A percentile compares a stretch with the other conserved stretches of the same genome.
phyloP scores from a whole-genome alignment of 2,888 invertebrate species.

The Agrotis segetum region DNA sequence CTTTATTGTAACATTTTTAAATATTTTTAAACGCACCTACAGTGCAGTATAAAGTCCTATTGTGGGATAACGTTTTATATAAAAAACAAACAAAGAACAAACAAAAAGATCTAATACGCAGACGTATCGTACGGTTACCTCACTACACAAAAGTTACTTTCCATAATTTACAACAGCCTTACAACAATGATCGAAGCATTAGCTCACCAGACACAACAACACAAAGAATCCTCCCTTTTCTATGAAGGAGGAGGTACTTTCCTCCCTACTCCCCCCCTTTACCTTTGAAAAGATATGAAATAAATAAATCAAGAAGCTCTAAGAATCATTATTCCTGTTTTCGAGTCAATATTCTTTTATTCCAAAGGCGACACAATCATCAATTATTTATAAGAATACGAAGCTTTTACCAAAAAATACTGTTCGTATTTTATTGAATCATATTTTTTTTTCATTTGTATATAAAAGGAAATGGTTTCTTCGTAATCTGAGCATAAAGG shows the following conservation, averaged over 20 bases:
- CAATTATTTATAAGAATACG: conserved; percentile 3
- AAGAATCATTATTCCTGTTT: neutral
- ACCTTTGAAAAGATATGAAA: neutral
- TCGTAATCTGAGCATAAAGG: conserved; percentile 31
- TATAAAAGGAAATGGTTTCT: conserved; percentile 14
- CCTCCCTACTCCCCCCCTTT: neutral
- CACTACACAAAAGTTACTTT: neutral
- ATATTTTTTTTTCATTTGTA: conserved; percentile 4
- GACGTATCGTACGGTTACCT: neutral
- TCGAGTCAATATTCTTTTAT: neutral
- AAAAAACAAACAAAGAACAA: neutral
- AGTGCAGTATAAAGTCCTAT: no score
- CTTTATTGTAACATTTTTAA: no score
- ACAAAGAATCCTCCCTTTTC: neutral
- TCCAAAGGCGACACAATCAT: neutral
- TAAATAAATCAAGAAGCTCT: neutral
- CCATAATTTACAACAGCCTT: no score
- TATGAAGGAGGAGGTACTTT: neutral
- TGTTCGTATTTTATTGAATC: conserved; percentile 7
- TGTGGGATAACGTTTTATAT: no score
- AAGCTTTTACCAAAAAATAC: neutral
- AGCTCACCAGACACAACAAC: neutral
- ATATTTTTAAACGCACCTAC: no score
- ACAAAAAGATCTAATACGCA: no score
- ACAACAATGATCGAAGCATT: neutral